phyloP scores from a whole-genome alignment of 2,888 invertebrate species.

The Trichopoda pennipes region DNA sequence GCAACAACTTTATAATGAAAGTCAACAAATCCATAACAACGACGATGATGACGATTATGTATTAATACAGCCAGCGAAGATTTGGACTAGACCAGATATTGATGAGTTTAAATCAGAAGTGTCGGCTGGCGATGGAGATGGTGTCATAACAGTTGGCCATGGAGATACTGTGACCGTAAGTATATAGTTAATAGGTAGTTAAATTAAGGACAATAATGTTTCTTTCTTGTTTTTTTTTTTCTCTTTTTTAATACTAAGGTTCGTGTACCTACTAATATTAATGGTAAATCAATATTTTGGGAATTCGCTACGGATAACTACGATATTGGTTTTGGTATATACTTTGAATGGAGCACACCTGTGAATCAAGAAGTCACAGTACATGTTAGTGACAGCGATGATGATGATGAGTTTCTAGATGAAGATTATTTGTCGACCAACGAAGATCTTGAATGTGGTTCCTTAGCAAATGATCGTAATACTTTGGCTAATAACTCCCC shows the following conservation, averaged over 20 bases:
- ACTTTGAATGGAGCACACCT: constrained; percentile 98
- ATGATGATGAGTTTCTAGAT: constrained; percentile 84
- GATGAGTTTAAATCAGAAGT: constrained; percentile 95
- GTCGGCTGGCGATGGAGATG: constrained; percentile 89
- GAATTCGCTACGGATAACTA: constrained; percentile 99
- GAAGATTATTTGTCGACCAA: constrained; percentile 81
- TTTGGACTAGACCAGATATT: constrained; percentile 97
- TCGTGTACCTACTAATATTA: constrained; percentile 96
- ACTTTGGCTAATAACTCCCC: constrained; percentile 69
- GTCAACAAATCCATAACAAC: constrained; percentile 70
- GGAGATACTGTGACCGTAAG: constrained; percentile 96
- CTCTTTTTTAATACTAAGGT: constrained; percentile 80
- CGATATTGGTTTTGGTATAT: constrained; percentile 98
- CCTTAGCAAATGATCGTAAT: constrained; percentile 75
- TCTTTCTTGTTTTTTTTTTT: constrained; percentile 21
- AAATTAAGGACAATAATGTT: neutral
- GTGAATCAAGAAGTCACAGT: constrained; percentile 91
- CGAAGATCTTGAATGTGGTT: constrained; percentile 85
- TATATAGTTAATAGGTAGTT: constrained; percentile 7
- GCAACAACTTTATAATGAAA: constrained; percentile 41
- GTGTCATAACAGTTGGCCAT: constrained; percentile 95
- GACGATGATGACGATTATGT: constrained; percentile 81
- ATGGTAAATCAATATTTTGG: constrained; percentile 97
- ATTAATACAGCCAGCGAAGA: constrained; percentile 88
- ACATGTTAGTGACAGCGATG: constrained; percentile 95